Evolutionary conservation across 2,113 vertebrate genomes (phyloP).

Genomic region (Nycticorax nycticorax): DNA sequence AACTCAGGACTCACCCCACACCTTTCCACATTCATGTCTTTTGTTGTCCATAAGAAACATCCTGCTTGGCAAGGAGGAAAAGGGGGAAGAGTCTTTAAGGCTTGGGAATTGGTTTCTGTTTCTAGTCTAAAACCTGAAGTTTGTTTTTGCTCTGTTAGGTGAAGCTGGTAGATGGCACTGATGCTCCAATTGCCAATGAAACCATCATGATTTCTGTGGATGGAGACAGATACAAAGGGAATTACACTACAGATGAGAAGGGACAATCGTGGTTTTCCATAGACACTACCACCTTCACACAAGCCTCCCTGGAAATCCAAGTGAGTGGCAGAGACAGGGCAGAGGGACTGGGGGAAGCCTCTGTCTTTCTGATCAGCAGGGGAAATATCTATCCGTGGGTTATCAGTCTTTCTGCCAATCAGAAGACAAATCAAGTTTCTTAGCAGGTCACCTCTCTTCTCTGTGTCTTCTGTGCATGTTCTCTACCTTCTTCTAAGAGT

Average conservation of each 20-base stretch:
- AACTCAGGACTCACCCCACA: not conserved
- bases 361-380: not conserved
- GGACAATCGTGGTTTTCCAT: conserved; percentile 72
- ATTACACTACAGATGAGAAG: conserved; percentile 67
- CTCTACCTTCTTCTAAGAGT: not conserved
- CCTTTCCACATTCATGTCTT: not conserved
- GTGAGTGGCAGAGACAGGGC: conserved; percentile 55
- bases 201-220: conserved; percentile 37
- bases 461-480: not conserved
- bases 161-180: conserved; percentile 65
- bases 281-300: conserved; percentile 28
- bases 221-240: conserved; percentile 12
- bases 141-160: conserved; percentile 50
- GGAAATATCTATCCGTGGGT: not conserved
- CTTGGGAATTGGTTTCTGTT: not conserved
- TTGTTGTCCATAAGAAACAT: not conserved
- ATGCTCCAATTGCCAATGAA: conserved; percentile 64
- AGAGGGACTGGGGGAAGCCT: not conserved
- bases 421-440: not conserved
- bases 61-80: not conserved
- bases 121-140: not conserved
- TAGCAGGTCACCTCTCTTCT: not conserved
- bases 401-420: not conserved
- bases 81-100: not conserved
- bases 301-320: conserved; percentile 39